Conservation (phyloP, 2,797 vertebrate genomes). For the Chaenodraco wilsoni region DNA sequence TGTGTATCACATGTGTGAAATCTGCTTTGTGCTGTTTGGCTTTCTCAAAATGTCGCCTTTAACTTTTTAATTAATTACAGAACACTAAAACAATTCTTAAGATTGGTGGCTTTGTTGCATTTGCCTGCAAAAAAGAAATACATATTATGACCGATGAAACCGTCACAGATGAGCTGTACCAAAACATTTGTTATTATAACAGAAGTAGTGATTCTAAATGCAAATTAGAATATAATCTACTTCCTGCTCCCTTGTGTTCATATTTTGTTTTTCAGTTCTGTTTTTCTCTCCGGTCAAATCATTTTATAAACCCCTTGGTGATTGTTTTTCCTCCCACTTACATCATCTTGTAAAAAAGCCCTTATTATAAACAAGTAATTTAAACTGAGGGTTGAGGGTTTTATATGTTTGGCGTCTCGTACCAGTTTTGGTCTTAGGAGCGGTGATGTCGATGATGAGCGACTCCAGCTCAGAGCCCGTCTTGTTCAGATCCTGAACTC, state of each 20-base stretch:
- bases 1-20: neutral
- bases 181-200: neutral
- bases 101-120: too few species aligned
- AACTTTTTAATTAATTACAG: too few species aligned
- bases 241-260: neutral
- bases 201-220: too few species aligned
- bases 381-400: neutral
- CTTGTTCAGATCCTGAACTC: conserved; percentile 89
- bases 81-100: too few species aligned
- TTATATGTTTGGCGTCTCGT: conserved; percentile 34
- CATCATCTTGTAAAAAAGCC: conserved; percentile 2
- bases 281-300: conserved; percentile 4
- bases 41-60: too few species aligned
- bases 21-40: too few species aligned
- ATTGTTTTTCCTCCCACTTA: neutral
- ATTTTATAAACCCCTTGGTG: neutral
- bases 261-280: conserved; percentile 1
- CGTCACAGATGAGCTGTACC: neutral
- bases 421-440: conserved; percentile 90
- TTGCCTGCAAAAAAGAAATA: too few species aligned
- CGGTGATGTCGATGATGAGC: conserved; percentile 90
- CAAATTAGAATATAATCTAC: neutral
- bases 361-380: conserved; percentile 1
- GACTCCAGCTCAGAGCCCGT: conserved; percentile 91
- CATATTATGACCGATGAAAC: too few species aligned